phyloP scores from a whole-genome alignment of 2,888 invertebrate genomes.

The Azorinus chamasolen region DNA sequence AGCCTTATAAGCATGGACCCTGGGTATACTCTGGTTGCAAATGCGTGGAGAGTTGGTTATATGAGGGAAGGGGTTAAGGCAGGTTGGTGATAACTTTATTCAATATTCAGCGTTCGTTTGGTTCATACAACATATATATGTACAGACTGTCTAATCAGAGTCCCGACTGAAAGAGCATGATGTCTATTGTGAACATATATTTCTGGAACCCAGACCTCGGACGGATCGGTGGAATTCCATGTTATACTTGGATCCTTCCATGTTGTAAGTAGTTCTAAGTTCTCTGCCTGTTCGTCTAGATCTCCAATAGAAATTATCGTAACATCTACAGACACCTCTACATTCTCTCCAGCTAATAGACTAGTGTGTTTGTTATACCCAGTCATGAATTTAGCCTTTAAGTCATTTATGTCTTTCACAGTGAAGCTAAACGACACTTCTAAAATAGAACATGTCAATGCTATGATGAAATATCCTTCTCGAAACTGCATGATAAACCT shows the following conservation, averaged over 20 bases:
- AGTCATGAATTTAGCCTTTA: constrained; percentile 13
- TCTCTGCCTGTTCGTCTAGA: constrained; percentile 50
- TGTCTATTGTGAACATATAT: constrained; percentile 26
- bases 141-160: too few relatives aligned
- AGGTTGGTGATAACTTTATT: too few relatives aligned
- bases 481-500: too few relatives aligned
- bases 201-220: constrained; percentile 58
- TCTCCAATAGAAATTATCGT: constrained; percentile 42
- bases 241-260: constrained; percentile 45
- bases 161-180: too few relatives aligned
- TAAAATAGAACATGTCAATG: too few relatives aligned
- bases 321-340: constrained; percentile 16
- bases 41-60: too few relatives aligned
- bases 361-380: constrained; percentile 23
- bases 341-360: constrained; percentile 22
- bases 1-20: too few relatives aligned
- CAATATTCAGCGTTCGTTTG: too few relatives aligned
- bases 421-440: neutral
- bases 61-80: too few relatives aligned
- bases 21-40: too few relatives aligned
- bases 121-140: too few relatives aligned
- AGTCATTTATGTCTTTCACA: constrained; percentile 16
- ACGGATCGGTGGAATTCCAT: constrained; percentile 27
- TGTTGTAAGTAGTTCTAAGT: constrained; percentile 18
- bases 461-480: too few relatives aligned